Base-by-base conservation (phyloP, 2,888 invertebrate genomes). In the Ischnus inquisitorius region DNA sequence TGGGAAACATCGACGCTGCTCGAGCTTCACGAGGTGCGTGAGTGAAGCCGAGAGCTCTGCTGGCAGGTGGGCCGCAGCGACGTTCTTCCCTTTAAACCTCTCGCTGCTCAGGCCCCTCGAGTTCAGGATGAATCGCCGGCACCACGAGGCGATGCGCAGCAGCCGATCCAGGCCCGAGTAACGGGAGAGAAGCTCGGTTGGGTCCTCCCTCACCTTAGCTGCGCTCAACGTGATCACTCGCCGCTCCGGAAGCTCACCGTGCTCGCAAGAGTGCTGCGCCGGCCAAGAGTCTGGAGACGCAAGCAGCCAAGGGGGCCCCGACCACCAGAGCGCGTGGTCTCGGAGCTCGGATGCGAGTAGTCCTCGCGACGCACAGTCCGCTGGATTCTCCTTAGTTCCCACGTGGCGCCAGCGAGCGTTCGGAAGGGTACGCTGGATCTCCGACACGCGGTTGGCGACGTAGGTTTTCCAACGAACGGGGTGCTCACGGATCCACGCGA, bases 391-490 rank as follows among this genome's bases (percentile, higher is more conserved):
- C 1, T 10, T 3, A 0, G 88, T 85, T 5, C 77, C 6, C 3
- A 90, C 87, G 65, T 89, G 88, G 19, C 74, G 85, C 90, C 90
- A 89, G 8, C 86, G 85, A 22, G 71, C 68, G 3, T 64, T 39
- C 12, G 86, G 82, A 34, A 1, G 46, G 1, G 68, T 46, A 1
- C 68, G 81, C 5, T 88, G 81, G 5, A 90, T 89, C 43, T 88
- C 87, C 2, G 89, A 86, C 0, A 88, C 88, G 2, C 89, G 65
- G 68, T 90, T 91, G 0, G 84, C 86, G 0, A 91, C 81, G 64
- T 89, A 90, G 0, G 87, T 87, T 28, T 87, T 89, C 85, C 86
- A 86, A 1, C 54, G 54, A 0, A 10, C 22, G 1, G 22, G 54
- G 22, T 22, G 19, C 8, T 10, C 54, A 8, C 22, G 19, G 3